Evolutionary conservation across 2,888 invertebrate genomes (phyloP), one percentile per base, ranked within the genome.

Genomic region (Drosophila nr. perissopoda): DNA sequence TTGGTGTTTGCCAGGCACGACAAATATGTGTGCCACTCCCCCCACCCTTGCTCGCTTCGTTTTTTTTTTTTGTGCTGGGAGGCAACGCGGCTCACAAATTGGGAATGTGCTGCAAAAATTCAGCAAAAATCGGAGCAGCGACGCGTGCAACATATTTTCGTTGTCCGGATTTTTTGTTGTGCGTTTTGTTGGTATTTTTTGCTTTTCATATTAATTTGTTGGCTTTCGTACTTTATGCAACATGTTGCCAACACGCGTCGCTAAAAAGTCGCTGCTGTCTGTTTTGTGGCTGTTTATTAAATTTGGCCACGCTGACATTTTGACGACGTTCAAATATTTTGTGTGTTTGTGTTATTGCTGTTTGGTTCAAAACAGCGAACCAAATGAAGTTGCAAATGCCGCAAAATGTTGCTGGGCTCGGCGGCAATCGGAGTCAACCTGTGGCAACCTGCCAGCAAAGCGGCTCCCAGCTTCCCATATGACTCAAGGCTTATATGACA

Each of bases 321-420:
- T 85, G 77, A 83, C 81, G 87, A 78, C 70, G 70, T 62, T 81
- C 74, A 76, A 76, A 87, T 76, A 81, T 77, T 82, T 69, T 69
- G 57, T 46, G 46, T 60, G 67, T 74, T 59, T 73, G 63, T 66
- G 63, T 52, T 42, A 31, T 40, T 67, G 70, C 54, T 77, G 74
- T 56, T 56, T 61, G 60, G 27, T 38, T 40, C 38, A 36, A 54
- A 56, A 57, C 79, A 63, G 57, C 63, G 70, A 82, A 65, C 74
- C 75, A 77, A 84, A 89, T 85, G 89, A 88, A 88, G 90, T 85
- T 84, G 88, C 84, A 80, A 77, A 85, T 89, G 83, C 84, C 63
- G 56, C 90, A 76, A 89, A 89, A 88, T 84, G 83, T 82, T 88
- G 82, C 86, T 68, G 88, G 76, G 79, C 82, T 78, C 78, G 74